Base-by-base conservation (phyloP, 2,888 invertebrate genomes). In the Acronicta leporina region DNA sequence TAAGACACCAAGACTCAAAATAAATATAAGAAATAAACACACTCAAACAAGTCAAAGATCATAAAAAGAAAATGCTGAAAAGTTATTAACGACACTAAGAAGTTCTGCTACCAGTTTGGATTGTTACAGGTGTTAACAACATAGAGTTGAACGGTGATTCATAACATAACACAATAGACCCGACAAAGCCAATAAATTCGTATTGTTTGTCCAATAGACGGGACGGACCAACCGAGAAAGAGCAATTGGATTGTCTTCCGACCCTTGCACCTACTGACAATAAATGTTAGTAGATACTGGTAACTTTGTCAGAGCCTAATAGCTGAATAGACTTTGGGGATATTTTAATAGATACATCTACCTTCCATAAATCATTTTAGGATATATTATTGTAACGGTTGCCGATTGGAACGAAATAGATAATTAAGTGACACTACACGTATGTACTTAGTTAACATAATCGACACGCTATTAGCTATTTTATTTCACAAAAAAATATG, bases 181-280 rank as follows among this genome's bases (percentile, higher is more conserved):
- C 46, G 16, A 56, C 65, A 66, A 55, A 61, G 57, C 59, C 73
- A 69, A 69, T 75, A 66, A 76, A 76, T 63, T 60, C 41, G 51
- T 68, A 73, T 76, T 68, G 68, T 73, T 76, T 62, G 69, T 48
- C 51, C 57, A 76, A 60, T 57, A 57, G 52, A 50, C 55, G 57
- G 63, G 44, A 59, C 66, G 52, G 63, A 27, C 57, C 63, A 56
- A 48, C 61, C 58, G 65, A 56, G 70, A 74, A 76, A 75, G 74
- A 75, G 67, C 75, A 76, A 58, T 77, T 65, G 69, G 63, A 76
- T 69, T 67, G 77, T 71, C 62, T 71, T 61, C 42, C 51, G 73
- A 75, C 67, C 75, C 63, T 40, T 65, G 43, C 55, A 50, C 61
- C 62, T 53, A 44, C 52, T 42, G 50, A 61, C 67, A 55, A 68